A percentile compares a stretch with the other conserved stretches of the same genome.
phyloP scores from a whole-genome alignment of 2,113 vertebrate species.

The Baryphthengus martii region DNA sequence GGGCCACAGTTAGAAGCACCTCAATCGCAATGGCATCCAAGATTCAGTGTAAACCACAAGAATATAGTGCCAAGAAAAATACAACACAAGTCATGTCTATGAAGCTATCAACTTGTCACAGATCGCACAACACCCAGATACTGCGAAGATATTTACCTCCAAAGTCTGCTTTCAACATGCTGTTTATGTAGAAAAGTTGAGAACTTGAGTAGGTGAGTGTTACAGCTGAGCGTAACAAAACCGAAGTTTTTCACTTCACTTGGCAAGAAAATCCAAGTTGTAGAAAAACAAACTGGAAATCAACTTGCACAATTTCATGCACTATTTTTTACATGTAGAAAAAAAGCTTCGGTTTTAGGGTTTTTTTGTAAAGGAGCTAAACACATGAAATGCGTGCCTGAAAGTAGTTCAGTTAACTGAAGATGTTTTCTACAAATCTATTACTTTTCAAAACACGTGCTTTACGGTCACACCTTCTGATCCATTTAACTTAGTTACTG shows the following conservation, averaged over 20 bases:
- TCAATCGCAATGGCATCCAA: not conserved
- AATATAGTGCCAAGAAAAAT: not conserved
- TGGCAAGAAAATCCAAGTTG: not conserved
- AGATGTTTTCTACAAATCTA: not conserved
- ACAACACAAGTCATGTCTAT: not conserved
- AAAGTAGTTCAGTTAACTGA: not conserved
- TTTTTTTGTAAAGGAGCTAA: not conserved
- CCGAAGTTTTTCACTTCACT: not conserved
- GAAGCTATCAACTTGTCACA: not conserved
- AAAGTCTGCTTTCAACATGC: not conserved
- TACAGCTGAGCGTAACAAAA: not conserved
- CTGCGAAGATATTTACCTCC: not conserved
- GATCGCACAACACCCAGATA: not conserved
- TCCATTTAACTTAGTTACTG: not conserved
- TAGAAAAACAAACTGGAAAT: not conserved
- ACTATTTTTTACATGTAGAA: not conserved
- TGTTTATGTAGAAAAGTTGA: not conserved
- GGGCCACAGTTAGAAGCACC: not conserved
- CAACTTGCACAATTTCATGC: not conserved
- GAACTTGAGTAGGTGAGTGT: conserved; percentile 12
- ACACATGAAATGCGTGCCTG: fast-evolving
- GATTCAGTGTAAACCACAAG: not conserved
- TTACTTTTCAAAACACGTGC: not conserved
- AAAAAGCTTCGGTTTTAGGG: fast-evolving
- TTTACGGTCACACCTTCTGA: not conserved